Base-by-base conservation (phyloP, 2,113 vertebrate species). In the Talpa occidentalis region DNA sequence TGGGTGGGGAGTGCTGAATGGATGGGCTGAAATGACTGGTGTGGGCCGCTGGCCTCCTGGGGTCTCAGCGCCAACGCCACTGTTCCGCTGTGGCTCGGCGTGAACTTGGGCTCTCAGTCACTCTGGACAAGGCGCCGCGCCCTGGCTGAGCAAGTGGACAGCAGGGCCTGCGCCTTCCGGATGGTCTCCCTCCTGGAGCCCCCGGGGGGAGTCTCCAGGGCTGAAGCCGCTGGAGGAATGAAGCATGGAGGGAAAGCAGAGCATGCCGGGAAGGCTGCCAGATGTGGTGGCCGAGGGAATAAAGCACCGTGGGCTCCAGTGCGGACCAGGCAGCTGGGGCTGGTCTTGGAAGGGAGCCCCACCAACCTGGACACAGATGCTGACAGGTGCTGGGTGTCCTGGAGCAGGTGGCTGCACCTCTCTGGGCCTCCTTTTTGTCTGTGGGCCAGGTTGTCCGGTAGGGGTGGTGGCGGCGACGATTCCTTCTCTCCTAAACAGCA, bases 401-500 rank as follows among this genome's bases (percentile, higher is more conserved):
- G 0, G 42, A 22, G 10, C 24, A 12, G 40, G 56, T 21, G 52
- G 52, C 56, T 47, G 35, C 8, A 6, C 54, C 32, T 40, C 49
- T 59, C 32, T 69, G 28, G 77, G 22, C 21, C n/a, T 40, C 60
- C 52, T 74, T 72, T 85, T 87, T 14, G 3, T 14, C 24, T 54
- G 2, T 52, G n/a, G 40, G 3, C 5, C 0, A 5, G 12, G 40
- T 60, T n/a, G n/a, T n/a, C n/a, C n/a, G 54, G n/a, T 15, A 35
- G 21, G 1, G 54, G 7, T 22, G 54, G 24, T 22, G 54, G 6
- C 7, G 54, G 2, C 60, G 4, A 32, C 2, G 17, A n/a, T 4
- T 1, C 3, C 12, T 26, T 81, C 77, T n/a, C 62, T 72, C 15
- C 0, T 12, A 6, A 28, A 26, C 49, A n/a, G 62, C 12, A 14